Evolutionary conservation across 2,113 vertebrate species (phyloP).

Genomic region (Phyllostomus hastatus): DNA sequence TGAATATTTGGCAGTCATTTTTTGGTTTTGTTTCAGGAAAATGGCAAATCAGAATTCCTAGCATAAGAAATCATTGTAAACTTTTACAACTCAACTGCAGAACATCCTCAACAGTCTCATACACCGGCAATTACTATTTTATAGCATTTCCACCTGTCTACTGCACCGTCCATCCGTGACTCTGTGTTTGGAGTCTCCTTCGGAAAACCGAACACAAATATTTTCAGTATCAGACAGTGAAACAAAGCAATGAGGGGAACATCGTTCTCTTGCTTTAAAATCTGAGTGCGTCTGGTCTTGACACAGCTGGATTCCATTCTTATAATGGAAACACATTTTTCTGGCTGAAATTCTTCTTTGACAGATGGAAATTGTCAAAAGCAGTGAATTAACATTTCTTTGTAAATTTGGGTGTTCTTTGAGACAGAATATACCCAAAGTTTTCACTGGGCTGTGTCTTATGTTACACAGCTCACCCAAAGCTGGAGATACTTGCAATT

Average conservation of each 20-base stretch:
- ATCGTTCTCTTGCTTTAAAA: background rate
- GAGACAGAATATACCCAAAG: background rate
- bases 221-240: background rate
- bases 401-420: conserved; percentile 41
- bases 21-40: conserved; percentile 29
- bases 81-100: background rate
- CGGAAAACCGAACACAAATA: background rate
- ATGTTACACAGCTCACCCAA: background rate
- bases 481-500: conserved; percentile 20
- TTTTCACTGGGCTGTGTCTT: background rate
- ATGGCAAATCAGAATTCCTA: conserved; percentile 4
- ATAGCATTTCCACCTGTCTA: background rate
- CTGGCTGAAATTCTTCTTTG: conserved; percentile 32
- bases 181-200: background rate
- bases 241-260: conserved; percentile 10
- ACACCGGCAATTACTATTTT: background rate
- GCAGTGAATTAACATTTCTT: conserved; percentile 13
- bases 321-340: conserved; percentile 9
- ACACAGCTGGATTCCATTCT: background rate
- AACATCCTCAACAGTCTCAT: background rate
- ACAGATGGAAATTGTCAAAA: background rate
- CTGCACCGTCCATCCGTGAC: background rate
- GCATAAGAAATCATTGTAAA: background rate
- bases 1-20: background rate
- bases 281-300: background rate